Evolutionary conservation across 2,113 vertebrate species (phyloP).

Genomic region (Mixornis gularis): DNA sequence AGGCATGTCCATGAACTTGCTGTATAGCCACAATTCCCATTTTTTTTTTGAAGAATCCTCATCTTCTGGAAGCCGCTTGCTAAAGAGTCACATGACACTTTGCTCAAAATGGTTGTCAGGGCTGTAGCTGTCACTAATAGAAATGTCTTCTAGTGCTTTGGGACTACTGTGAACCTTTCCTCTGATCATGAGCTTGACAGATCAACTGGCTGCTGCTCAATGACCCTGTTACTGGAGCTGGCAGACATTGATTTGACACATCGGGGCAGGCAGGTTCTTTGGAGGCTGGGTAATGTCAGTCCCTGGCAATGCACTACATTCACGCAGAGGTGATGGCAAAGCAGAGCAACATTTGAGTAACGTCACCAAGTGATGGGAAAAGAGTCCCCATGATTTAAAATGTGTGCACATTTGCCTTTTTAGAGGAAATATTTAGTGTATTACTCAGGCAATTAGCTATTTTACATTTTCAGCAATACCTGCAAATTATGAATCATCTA

Average conservation of each 20-base stretch:
- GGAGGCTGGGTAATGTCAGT: neutral
- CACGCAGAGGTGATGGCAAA: neutral
- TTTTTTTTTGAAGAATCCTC: neutral
- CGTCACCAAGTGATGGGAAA: neutral
- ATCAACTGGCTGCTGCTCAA: neutral
- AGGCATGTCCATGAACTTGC: neutral
- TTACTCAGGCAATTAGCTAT: neutral
- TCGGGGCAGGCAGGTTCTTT: neutral
- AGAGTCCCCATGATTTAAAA: neutral
- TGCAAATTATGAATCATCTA: neutral
- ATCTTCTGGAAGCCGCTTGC: neutral
- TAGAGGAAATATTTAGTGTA: neutral
- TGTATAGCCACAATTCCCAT: neutral
- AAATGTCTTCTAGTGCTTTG: neutral
- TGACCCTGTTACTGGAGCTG: neutral
- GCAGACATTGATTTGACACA: neutral
- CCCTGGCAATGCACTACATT: neutral
- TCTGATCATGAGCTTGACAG: neutral
- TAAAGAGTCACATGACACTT: neutral
- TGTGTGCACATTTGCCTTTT: neutral
- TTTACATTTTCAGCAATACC: neutral
- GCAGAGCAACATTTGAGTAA: neutral
- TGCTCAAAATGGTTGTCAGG: neutral
- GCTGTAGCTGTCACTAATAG: neutral
- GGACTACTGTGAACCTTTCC: neutral